phyloP scores from a whole-genome alignment of 1,140 invertebrate genomes.

The Amphibalanus amphitrite region DNA sequence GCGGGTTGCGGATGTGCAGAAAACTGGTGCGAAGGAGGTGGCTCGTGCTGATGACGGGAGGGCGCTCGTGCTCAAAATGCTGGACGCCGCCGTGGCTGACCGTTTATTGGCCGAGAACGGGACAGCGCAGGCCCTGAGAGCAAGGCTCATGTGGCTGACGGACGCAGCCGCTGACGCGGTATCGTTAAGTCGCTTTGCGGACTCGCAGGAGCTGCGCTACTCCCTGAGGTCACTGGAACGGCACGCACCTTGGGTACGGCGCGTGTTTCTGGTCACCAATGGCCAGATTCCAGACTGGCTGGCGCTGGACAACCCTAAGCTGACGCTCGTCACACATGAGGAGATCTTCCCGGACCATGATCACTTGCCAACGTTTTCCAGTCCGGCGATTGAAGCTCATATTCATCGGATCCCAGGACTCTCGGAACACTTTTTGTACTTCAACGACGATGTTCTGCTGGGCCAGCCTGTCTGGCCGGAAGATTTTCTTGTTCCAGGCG shows the following conservation, averaged over 20 bases:
- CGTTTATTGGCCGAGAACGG: neutral
- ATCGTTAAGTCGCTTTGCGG: too few species aligned
- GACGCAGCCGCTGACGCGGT: neutral
- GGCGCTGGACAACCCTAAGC: conserved; percentile 51
- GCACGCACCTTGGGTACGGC: conserved; percentile 61
- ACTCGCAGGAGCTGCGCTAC: conserved; percentile 45
- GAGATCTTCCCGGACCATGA: conserved; percentile 46
- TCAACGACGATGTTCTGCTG: conserved; percentile 72
- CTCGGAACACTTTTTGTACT: conserved; percentile 61
- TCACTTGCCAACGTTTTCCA: conserved; percentile 63
- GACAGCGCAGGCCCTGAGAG: too few species aligned
- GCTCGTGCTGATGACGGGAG: neutral
- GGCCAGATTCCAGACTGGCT: conserved; percentile 73
- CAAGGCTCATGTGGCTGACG: neutral
- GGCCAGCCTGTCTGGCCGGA: conserved; percentile 53
- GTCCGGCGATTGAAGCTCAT: conserved; percentile 52
- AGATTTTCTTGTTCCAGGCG: conserved; percentile 36
- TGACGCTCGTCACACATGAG: conserved; percentile 49
- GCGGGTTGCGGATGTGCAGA: neutral
- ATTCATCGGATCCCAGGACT: conserved; percentile 53
- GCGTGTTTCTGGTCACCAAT: conserved; percentile 66
- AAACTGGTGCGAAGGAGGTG: neutral
- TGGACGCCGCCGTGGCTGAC: neutral
- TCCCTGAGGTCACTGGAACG: conserved; percentile 56
- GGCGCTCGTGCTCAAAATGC: neutral